A percentile compares a stretch with the other conserved stretches of the same genome.
phyloP scores from a whole-genome alignment of 2,113 vertebrate genomes.

The Turdus rufiventris region DNA sequence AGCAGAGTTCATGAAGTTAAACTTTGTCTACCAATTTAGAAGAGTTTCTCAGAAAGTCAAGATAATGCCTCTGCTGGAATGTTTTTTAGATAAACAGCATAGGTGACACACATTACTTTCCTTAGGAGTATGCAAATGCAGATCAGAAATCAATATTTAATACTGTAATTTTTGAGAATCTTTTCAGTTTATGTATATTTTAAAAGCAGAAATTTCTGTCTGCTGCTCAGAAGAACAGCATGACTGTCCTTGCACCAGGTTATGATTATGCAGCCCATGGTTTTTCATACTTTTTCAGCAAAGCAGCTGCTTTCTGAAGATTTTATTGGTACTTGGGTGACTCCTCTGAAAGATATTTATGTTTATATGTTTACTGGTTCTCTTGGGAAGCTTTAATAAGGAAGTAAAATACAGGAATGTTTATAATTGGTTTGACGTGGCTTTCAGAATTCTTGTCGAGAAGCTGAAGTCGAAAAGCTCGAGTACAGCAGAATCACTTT shows the following conservation, averaged over 20 bases:
- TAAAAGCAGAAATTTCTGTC: background rate
- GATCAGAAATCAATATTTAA: background rate
- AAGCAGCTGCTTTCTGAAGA: background rate
- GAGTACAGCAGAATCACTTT: background rate
- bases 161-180: background rate
- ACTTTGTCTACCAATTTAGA: background rate
- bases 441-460: background rate
- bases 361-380: background rate
- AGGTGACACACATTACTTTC: background rate
- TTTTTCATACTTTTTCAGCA: background rate
- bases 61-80: background rate
- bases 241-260: background rate
- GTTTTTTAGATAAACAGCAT: background rate
- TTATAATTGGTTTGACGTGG: background rate
- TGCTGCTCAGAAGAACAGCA: background rate
- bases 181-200: background rate
- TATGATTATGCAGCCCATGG: background rate
- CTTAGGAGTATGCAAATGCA: background rate
- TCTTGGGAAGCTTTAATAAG: background rate
- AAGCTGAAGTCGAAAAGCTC: background rate
- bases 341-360: background rate
- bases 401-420: background rate
- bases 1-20: conserved; percentile 1
- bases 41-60: background rate
- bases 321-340: background rate